phyloP scores from a whole-genome alignment of 2,113 vertebrate genomes.

The Ophthalmolycus amberensis region DNA sequence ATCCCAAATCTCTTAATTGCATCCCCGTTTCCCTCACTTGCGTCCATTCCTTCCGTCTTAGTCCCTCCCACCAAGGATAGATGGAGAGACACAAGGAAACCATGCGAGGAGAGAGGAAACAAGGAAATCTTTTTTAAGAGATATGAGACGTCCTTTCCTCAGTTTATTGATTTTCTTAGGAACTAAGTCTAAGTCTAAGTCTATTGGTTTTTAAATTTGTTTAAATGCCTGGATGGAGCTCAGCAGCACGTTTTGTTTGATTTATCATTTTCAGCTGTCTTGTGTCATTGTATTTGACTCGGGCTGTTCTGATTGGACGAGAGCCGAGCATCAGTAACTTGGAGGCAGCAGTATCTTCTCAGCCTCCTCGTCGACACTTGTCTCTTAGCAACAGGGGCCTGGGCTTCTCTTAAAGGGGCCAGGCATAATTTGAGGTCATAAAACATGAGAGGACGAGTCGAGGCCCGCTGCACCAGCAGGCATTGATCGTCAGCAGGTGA shows the following conservation, averaged over 20 bases:
- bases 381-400: constrained; percentile 82
- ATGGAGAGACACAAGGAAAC: too few relatives aligned
- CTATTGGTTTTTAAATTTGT: not conserved
- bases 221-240: not conserved
- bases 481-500: constrained; percentile 26
- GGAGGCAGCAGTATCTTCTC: constrained; percentile 56
- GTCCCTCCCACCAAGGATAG: too few relatives aligned
- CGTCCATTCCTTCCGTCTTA: too few relatives aligned
- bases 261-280: not conserved
- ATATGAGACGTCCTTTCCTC: too few relatives aligned
- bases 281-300: constrained; percentile 7
- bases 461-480: constrained; percentile 17
- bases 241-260: not conserved
- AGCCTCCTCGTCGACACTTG: constrained; percentile 54
- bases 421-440: constrained; percentile 41
- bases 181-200: too few relatives aligned
- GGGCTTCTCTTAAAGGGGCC: constrained; percentile 75
- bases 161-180: too few relatives aligned
- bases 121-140: too few relatives aligned
- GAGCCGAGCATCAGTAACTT: constrained; percentile 58
- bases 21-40: too few relatives aligned
- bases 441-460: constrained; percentile 23
- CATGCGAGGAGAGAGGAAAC: too few relatives aligned
- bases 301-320: constrained; percentile 58
- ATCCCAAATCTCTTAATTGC: too few relatives aligned